phyloP scores from a whole-genome alignment of 2,113 vertebrate species.

The Hydrochoerus hydrochaeris region DNA sequence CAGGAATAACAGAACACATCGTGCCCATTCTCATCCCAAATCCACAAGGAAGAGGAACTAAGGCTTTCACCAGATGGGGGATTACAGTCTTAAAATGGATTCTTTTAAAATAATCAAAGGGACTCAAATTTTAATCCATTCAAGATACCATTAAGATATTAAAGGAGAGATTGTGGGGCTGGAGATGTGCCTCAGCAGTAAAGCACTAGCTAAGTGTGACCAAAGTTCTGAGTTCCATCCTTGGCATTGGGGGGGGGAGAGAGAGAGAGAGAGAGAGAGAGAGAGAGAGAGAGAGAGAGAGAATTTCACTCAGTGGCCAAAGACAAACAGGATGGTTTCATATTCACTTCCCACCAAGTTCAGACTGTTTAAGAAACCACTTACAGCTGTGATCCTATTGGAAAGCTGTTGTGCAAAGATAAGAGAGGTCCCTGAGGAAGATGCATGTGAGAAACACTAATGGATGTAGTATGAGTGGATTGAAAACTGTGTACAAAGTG shows the following conservation, averaged over 20 bases:
- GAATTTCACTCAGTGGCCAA: not conserved
- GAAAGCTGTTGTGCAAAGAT: constrained; percentile 1
- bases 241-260: not conserved
- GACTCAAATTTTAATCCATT: constrained; percentile 35
- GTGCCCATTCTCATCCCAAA: not conserved
- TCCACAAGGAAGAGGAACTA: not conserved
- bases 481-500: not conserved
- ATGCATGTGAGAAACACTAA: constrained; percentile 1
- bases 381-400: constrained; percentile 54
- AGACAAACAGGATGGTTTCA: constrained; percentile 40
- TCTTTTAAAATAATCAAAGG: constrained; percentile 28
- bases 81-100: not conserved
- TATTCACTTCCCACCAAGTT: constrained; percentile 38
- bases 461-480: not conserved
- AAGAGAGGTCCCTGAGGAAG: constrained; percentile 12
- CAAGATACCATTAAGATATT: constrained; percentile 31
- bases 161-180: constrained; percentile 35
- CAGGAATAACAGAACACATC: not conserved
- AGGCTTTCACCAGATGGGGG: not conserved
- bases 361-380: constrained; percentile 35
- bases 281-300: not conserved
- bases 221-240: not conserved
- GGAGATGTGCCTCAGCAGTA: not conserved
- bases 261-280: not conserved
- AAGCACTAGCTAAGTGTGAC: not conserved